Evolutionary conservation across 2,113 vertebrate genomes (phyloP), one percentile per base, ranked within the genome.

Genomic region (Carettochelys insculpta): DNA sequence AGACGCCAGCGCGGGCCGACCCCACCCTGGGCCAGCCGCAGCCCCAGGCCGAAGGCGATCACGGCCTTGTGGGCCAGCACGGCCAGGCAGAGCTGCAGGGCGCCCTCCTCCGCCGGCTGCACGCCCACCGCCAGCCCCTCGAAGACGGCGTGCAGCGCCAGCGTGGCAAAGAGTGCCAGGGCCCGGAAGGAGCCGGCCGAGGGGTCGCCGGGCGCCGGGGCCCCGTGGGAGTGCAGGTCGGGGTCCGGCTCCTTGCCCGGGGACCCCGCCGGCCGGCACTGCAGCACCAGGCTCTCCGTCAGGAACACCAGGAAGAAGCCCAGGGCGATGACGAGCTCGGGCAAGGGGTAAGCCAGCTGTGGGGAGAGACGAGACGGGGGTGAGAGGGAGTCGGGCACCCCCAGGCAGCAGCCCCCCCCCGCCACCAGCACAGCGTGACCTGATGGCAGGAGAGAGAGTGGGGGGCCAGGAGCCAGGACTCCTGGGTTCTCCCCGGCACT

Each of bases 1-100:
- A 86, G n/a, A n/a, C 98, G 91, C 98, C 98, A 99, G 1, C 89
- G 8, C 1, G 97, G 92, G 3, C 24, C 77, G 2, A 98, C 95
- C 6, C 96, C 97, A 8, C 96, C 97, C 96, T 98, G 98, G 53
- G 98, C 96, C 94, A 99, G 95, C 94, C 98, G 98, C 92, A 99
- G 95, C 0, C 98, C 98, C 80, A 99, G 96, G 45, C 98, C 98
- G 97, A 99, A 99, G 75, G 98, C 98, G 0, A 99, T 97, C 61
- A 99, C 98, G 95, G 97, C 98, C 93, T 99, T 99, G 94, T 99
- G 99, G 89, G 99, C 97, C 43, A 99, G 95, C 56, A 99, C 98
- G 1, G 98, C 98, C 5, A 98, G 97, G 86, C 98, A 98, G 93
- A 99, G 98, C 93, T 99, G 97, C 16, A 99, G 48, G 0, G 98